Evolutionary conservation across 2,888 invertebrate species (phyloP).

Genomic region (Zaprionus bogoriensis): DNA sequence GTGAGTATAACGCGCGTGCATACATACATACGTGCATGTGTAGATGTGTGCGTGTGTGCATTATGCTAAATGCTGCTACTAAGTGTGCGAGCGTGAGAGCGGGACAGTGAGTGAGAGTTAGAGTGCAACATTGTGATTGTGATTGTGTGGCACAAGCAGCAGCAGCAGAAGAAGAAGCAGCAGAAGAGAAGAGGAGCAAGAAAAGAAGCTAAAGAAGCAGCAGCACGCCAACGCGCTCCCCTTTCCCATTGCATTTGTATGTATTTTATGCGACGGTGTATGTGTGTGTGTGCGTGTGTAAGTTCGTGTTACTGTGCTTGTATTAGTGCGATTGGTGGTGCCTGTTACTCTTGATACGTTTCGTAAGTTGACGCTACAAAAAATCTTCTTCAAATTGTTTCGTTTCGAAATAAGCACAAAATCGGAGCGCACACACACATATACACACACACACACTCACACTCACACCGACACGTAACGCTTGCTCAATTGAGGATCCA

Average conservation of each 20-base stretch:
- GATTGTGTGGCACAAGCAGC: slow-evolving; percentile 58
- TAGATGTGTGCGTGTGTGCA: slow-evolving; percentile 51
- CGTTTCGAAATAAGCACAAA: slow-evolving; percentile 52
- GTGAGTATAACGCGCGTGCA: slow-evolving; percentile 50
- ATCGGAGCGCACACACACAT: slow-evolving; percentile 17
- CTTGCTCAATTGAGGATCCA: slow-evolving; percentile 54
- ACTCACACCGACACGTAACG: slow-evolving; percentile 20
- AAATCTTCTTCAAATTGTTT: slow-evolving; percentile 50
- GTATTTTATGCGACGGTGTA: background rate
- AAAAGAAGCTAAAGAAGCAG: slow-evolving; percentile 24
- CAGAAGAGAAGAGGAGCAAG: slow-evolving; percentile 45
- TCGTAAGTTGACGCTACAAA: slow-evolving; percentile 48
- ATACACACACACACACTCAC: slow-evolving; percentile 12
- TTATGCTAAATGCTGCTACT: slow-evolving; percentile 61
- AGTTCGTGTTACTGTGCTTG: background rate
- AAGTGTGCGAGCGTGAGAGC: slow-evolving; percentile 47
- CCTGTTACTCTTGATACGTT: slow-evolving; percentile 49
- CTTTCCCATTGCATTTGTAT: slow-evolving; percentile 38
- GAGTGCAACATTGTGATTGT: slow-evolving; percentile 61
- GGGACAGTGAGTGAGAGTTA: slow-evolving; percentile 56
- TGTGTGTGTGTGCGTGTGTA: background rate
- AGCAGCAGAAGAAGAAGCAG: slow-evolving; percentile 9
- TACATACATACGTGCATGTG: slow-evolving; percentile 6
- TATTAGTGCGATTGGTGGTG: slow-evolving; percentile 34
- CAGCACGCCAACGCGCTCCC: slow-evolving; percentile 56